A percentile compares a stretch with the other conserved stretches of the same genome.
These are phyloP conservation scores for Anolis apletophallus DNA, from an alignment of 2,797 vertebrate species.

Conservation along the genomic window DNA sequence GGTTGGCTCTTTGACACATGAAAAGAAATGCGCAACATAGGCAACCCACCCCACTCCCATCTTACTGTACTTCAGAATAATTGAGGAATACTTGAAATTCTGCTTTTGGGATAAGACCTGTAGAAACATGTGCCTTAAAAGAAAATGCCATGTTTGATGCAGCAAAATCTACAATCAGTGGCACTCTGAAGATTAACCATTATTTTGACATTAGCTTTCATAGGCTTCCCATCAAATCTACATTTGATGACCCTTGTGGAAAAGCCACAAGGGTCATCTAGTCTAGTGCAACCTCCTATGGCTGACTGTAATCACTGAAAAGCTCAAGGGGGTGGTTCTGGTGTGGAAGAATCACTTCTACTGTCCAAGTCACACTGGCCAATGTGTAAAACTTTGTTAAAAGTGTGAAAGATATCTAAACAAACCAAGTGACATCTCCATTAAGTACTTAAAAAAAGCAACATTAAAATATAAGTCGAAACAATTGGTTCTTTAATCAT, in stretches of 20 bases:
- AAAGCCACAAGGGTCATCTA: too few species aligned
- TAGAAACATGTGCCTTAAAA: neutral
- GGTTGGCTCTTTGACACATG: neutral
- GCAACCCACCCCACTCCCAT: neutral
- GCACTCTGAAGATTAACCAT: too few species aligned
- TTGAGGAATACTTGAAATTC: neutral
- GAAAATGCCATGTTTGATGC: neutral
- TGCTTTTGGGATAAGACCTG: neutral
- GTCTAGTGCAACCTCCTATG: neutral
- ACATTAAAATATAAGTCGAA: neutral
- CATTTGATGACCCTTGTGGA: too few species aligned
- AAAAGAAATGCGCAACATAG: neutral
- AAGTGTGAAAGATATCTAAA: neutral
- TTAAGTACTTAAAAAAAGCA: neutral
- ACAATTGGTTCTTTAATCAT: neutral
- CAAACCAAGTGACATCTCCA: neutral
- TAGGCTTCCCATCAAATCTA: too few species aligned
- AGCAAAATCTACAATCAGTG: too few species aligned
- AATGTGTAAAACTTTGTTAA: neutral
- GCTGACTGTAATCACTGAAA: neutral
- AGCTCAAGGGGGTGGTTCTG: neutral
- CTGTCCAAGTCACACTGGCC: neutral
- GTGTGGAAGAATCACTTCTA: too few species aligned
- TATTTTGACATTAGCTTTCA: too few species aligned
- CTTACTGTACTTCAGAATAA: neutral